These are phyloP conservation scores for Drosophila merina DNA, from an alignment of 2,888 invertebrate genomes.

Conservation along the genomic window DNA sequence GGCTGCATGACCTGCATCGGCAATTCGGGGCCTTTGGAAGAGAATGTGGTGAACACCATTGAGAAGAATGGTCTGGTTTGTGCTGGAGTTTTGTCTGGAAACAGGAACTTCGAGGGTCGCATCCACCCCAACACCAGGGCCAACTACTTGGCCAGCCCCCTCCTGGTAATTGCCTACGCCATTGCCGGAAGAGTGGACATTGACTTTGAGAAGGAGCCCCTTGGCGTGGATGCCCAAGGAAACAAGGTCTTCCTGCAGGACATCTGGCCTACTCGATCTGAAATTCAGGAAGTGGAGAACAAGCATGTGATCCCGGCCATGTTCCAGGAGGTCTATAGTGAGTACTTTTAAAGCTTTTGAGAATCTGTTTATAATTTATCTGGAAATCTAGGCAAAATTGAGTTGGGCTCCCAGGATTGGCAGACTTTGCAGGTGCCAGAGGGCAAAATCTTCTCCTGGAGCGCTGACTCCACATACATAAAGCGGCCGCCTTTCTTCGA, in stretches of 20 bases:
- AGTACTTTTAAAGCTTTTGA: constrained; percentile 27
- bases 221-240: constrained; percentile 88
- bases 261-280: constrained; percentile 96
- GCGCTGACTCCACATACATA: constrained; percentile 95
- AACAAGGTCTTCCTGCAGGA: constrained; percentile 93
- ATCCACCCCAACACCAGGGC: constrained; percentile 98
- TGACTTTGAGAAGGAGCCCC: constrained; percentile 95
- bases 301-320: constrained; percentile 96
- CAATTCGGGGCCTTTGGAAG: constrained; percentile 97
- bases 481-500: constrained; percentile 98
- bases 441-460: constrained; percentile 96
- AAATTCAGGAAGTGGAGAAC: constrained; percentile 95
- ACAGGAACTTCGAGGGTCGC: constrained; percentile 98
- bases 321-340: constrained; percentile 91
- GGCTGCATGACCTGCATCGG: constrained; percentile 99
- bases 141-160: constrained; percentile 98
- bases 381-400: constrained; percentile 88
- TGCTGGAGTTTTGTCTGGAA: constrained; percentile 98
- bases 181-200: constrained; percentile 97
- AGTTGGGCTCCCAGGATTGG: constrained; percentile 94
- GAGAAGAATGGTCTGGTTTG: constrained; percentile 97
- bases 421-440: constrained; percentile 91
- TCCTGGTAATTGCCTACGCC: constrained; percentile 98
- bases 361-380: background rate
- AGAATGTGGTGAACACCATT: constrained; percentile 95